Evolutionary conservation across 2,888 invertebrate genomes (phyloP).

Genomic region (Drosophila multiciliata): DNA sequence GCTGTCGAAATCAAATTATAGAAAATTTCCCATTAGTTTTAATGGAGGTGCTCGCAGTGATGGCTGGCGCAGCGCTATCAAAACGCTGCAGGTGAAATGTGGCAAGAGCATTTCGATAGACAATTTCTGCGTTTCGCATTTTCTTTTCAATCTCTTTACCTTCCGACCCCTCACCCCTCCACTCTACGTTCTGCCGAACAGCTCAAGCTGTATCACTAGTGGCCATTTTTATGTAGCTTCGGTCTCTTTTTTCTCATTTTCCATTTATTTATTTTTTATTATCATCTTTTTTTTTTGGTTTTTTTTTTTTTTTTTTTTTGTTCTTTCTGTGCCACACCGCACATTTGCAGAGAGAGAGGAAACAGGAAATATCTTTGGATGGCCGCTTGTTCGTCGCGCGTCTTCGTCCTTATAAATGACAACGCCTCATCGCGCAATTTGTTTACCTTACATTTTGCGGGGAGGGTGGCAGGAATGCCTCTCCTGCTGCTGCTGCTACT

Average conservation of each 20-base stretch:
- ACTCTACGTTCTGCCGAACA: background rate
- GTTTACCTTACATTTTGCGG: slow-evolving; percentile 74
- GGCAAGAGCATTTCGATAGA: slow-evolving; percentile 72
- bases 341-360: slow-evolving; percentile 40
- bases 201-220: slow-evolving; percentile 36
- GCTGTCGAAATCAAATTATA: slow-evolving; percentile 76
- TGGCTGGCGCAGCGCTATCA: slow-evolving; percentile 54
- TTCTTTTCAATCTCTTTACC: slow-evolving; percentile 38
- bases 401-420: slow-evolving; percentile 75
- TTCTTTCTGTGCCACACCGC: background rate
- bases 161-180: background rate
- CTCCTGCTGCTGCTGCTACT: slow-evolving; percentile 5
- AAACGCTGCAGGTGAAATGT: slow-evolving; percentile 72
- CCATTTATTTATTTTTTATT: slow-evolving; percentile 82
- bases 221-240: slow-evolving; percentile 65
- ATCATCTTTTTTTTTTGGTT: slow-evolving; percentile 50
- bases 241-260: slow-evolving; percentile 61
- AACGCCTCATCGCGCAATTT: slow-evolving; percentile 84
- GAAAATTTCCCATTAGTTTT: slow-evolving; percentile 80
- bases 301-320: background rate
- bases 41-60: slow-evolving; percentile 62
- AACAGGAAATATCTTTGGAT: slow-evolving; percentile 77
- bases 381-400: slow-evolving; percentile 43
- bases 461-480: slow-evolving; percentile 18
- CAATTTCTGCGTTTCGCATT: slow-evolving; percentile 55